Base-by-base conservation (phyloP, 2,113 vertebrate species). In the Tenrec ecaudatus region DNA sequence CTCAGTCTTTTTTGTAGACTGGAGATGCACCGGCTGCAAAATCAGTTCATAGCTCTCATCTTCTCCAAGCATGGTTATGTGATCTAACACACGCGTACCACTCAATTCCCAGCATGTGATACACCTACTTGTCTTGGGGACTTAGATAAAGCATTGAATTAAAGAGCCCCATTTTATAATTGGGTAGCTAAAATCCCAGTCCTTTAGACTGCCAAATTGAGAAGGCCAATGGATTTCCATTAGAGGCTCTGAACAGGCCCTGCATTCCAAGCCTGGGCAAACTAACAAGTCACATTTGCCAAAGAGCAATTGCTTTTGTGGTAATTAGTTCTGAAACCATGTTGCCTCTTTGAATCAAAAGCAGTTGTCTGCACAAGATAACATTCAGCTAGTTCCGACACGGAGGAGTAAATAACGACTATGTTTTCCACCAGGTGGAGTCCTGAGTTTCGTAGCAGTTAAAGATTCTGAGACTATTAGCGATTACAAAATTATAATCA, bases 261-360 rank as follows among this genome's bases (percentile, higher is more conserved):
- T 29, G 31, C 7, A 9, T 85, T 38, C 36, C 20, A 95, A 91
- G 85, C 92, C 96, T 94, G 94, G 94, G 89, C 95, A 96, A 73
- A 82, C 82, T 82, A 76, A 84, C 88, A 87, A 75, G 33, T 69
- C 94, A 86, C 78, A 75, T 96, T 88, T 96, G 95, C 94, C 96
- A 97, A 95, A 75, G 69, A 92, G 16, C 93, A 96, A 95, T 95
- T 93, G 95, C 82, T 91, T 94, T 85, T 90, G 43, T 40, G 88
- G 93, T 94, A 96, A 96, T 96, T 95, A 97, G 85, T 91, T 89
- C 93, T 94, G 87, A 95, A 95, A 94, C 88, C 88, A 86, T 94
- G 88, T 89, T 94, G 81, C 82, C 89, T 91, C 58, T 93, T 92
- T 94, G 87, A 92, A 95, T 95, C 81, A 95, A 89, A 94, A 96